phyloP scores from a whole-genome alignment of 2,113 vertebrate species.

The Proteles cristata region DNA sequence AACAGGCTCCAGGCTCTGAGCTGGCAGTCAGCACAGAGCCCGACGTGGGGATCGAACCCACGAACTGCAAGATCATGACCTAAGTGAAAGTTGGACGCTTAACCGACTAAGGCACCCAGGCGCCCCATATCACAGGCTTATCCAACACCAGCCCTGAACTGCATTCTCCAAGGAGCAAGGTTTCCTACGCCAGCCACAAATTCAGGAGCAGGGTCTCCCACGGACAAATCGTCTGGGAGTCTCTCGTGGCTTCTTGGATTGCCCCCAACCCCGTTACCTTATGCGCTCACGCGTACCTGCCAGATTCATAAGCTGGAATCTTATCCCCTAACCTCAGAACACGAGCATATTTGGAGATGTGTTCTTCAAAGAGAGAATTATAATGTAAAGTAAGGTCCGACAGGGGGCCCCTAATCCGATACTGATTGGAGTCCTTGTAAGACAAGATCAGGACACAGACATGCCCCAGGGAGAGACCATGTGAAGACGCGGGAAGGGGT shows the following conservation, averaged over 20 bases:
- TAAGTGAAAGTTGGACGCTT: too few species aligned
- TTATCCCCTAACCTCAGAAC: neutral
- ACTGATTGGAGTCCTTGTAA: neutral
- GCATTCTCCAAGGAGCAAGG: neutral
- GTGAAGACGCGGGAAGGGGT: neutral
- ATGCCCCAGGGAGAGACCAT: neutral
- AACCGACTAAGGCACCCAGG: too few species aligned
- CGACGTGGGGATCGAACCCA: too few species aligned
- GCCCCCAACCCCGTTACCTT: neutral
- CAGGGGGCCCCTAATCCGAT: neutral
- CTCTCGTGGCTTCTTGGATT: neutral
- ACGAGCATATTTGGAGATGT: neutral
- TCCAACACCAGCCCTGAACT: neutral
- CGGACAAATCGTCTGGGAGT: neutral
- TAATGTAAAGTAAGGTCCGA: neutral
- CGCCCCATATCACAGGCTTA: neutral
- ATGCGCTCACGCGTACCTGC: neutral
- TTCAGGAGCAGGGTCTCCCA: neutral
- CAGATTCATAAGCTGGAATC: neutral
- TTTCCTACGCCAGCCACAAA: neutral
- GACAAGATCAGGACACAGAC: neutral
- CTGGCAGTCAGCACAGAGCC: too few species aligned
- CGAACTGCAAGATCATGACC: too few species aligned
- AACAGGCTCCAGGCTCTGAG: too few species aligned
- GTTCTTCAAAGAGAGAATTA: neutral